Base-by-base conservation (phyloP, 1,140 invertebrate species). In the Aporrectodea caliginosa region DNA sequence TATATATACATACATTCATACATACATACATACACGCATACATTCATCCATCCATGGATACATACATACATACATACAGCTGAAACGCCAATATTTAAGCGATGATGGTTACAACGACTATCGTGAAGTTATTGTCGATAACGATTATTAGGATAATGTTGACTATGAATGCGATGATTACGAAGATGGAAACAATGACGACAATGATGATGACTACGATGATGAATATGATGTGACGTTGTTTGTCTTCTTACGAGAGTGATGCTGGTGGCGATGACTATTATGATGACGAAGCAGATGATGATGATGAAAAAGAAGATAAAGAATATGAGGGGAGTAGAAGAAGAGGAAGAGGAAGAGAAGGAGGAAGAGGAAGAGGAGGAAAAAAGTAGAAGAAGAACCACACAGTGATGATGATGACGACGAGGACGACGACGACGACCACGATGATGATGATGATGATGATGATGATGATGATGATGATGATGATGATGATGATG, bases 401-500 rank as follows among this genome's bases (percentile, higher is more conserved):
- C 58, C 27, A 68, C 58, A 16, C 27, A 68, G 14, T 14, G 27
- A 68, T 68, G 27, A 68, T 68, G 14, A 14, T 68, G 27, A 16
- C 14, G 14, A 16, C 14, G 14, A 68, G 14, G 58, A 16, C 14
- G 14, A 27, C 27, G 58, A 16, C 14, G 14, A 27, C 58, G n/a
- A n/a, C n/a, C n/a, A n/a, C n/a, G n/a, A n/a, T n/a, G n/a, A 58
- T 58, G 22, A 58, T 58, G 43, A 58, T 58, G 43, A 58, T 58
- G 43, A 58, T 58, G 43, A 58, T 58, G 43, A 58, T 58, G 43
- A 58, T 58, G 43, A 58, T 58, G 43, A 58, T 22, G 22, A 58
- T 58, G 22, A 58, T 58, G 43, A 58, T 58, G 43, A 58, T 58
- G 43, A 58, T 58, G 43, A 58, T 58, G 43, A 58, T 58, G 43